phyloP scores from a whole-genome alignment of 1,140 invertebrate genomes.

The Antheraea pernyi region DNA sequence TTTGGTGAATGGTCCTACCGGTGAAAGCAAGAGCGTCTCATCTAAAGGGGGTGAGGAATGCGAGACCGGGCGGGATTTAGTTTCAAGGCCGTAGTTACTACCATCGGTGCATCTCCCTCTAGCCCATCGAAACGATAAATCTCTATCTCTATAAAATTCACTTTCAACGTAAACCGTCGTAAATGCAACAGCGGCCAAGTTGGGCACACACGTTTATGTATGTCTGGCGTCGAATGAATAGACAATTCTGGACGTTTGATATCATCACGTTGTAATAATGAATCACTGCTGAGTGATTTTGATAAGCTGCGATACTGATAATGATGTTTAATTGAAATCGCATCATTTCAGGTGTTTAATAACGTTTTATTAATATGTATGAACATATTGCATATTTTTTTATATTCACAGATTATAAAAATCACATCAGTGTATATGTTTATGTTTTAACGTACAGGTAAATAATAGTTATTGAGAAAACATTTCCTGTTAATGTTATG shows the following conservation, averaged over 20 bases:
- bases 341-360: not conserved
- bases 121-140: constrained; percentile 15
- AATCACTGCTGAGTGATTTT: not conserved
- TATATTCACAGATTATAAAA: too few relatives aligned
- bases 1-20: constrained; percentile 55
- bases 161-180: constrained; percentile 50
- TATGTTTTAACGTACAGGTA: too few relatives aligned
- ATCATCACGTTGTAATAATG: not conserved
- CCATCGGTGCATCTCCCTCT: constrained; percentile 49
- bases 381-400: too few relatives aligned
- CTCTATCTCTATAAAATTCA: constrained; percentile 48
- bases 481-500: too few relatives aligned
- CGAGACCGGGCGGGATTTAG: constrained; percentile 48
- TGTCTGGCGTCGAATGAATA: constrained; percentile 26
- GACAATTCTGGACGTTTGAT: not conserved
- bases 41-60: constrained; percentile 36
- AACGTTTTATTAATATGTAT: too few relatives aligned
- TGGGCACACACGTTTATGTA: constrained; percentile 33
- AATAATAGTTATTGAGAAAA: too few relatives aligned
- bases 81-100: constrained; percentile 62
- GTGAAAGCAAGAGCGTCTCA: constrained; percentile 45
- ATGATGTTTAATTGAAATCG: not conserved
- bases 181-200: constrained; percentile 45
- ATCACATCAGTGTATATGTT: too few relatives aligned
- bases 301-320: constrained; percentile 2